Conservation (phyloP, 2,113 vertebrate species). For the Addax nasomaculatus region DNA sequence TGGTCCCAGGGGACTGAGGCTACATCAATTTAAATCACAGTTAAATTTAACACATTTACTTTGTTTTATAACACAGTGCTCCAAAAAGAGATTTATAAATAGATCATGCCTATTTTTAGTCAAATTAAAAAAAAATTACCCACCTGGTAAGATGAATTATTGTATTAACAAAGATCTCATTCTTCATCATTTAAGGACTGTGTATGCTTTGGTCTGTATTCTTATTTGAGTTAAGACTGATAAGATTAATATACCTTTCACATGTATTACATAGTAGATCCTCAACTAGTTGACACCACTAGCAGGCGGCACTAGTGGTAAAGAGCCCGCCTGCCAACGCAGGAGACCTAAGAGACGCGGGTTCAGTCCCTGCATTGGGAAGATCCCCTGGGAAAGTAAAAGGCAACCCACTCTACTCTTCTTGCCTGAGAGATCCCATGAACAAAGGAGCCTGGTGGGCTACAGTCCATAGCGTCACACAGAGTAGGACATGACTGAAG, state of each 20-base stretch:
- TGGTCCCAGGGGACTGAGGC: conserved; percentile 68
- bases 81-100: not conserved
- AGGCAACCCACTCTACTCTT: not conserved
- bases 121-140: not conserved
- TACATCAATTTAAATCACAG: conserved; percentile 73
- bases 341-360: accelerated
- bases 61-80: conserved; percentile 30
- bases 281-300: not conserved
- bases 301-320: not conserved
- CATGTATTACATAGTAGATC: too few species aligned
- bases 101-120: not conserved
- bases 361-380: not conserved
- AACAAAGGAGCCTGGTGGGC: not conserved
- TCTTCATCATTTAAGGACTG: not conserved
- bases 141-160: not conserved
- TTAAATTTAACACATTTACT: conserved; percentile 72
- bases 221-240: not conserved
- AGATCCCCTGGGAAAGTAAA: not conserved
- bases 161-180: not conserved
- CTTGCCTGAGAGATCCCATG: not conserved
- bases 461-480: not conserved
- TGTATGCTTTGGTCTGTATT: accelerated
- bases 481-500: not conserved
- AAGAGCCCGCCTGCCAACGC: not conserved
- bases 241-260: accelerated